phyloP scores from a whole-genome alignment of 2,888 invertebrate species.

The Oeneis ivallda region DNA sequence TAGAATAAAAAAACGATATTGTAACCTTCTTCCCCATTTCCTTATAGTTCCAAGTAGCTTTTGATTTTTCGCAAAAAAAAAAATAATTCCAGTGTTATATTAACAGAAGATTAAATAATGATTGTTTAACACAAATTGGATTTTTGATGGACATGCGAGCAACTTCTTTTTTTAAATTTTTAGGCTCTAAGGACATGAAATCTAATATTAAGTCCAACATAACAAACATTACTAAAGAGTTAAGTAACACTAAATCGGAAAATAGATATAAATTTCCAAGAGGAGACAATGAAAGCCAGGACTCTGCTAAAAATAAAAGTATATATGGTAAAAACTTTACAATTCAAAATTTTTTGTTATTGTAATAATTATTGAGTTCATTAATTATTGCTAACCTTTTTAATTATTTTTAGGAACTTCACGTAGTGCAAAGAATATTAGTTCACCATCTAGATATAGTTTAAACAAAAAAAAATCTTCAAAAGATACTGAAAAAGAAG shows the following conservation, averaged over 20 bases:
- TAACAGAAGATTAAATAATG: no score
- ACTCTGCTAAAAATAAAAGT: constrained; percentile 46
- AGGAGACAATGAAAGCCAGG: constrained; percentile 39
- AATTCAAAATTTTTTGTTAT: background rate
- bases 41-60: no score
- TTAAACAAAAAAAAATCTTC: constrained; percentile 53
- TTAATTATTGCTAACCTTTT: background rate
- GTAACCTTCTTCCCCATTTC: no score
- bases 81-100: no score
- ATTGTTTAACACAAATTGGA: background rate
- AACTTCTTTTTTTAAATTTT: constrained; percentile 35
- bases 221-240: constrained; percentile 25
- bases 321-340: constrained; percentile 29
- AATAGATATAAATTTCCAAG: constrained; percentile 47
- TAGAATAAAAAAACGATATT: no score
- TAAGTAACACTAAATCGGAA: constrained; percentile 41
- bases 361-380: no score
- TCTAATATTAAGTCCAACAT: constrained; percentile 51
- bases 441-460: constrained; percentile 49
- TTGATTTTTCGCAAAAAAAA: no score
- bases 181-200: constrained; percentile 58
- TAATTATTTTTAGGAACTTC: constrained; percentile 49
- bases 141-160: background rate
- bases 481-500: constrained; percentile 54
- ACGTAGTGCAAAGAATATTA: constrained; percentile 45